Percentiles rank a stretch among this genome's conserved stretches.
These are phyloP conservation scores for Popillia japonica DNA, from an alignment of 1,140 invertebrate genomes.

Conservation along the genomic window DNA sequence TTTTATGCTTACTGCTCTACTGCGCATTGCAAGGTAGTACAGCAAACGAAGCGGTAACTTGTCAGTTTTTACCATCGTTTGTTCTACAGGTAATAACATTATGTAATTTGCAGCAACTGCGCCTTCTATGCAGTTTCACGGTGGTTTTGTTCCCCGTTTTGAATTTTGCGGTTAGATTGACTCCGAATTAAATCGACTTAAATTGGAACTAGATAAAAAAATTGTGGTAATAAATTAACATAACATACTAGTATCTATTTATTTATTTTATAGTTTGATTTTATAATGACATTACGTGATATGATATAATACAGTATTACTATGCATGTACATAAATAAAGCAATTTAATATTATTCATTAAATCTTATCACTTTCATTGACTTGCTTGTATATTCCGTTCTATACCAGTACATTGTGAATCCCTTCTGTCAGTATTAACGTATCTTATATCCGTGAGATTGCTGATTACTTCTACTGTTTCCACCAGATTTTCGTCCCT, in stretches of 20 bases:
- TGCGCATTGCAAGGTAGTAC: neutral
- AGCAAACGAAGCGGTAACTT: constrained; percentile 1
- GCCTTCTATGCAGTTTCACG: too few relatives aligned
- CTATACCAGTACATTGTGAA: neutral
- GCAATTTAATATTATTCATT: neutral
- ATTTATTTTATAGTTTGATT: neutral
- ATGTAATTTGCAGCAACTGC: neutral
- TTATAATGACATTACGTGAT: neutral
- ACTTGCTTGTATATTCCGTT: neutral
- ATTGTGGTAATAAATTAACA: constrained; percentile 1
- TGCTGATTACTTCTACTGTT: neutral
- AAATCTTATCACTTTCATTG: neutral
- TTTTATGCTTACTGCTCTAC: neutral
- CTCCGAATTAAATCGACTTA: neutral
- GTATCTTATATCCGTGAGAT: neutral
- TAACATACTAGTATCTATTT: neutral
- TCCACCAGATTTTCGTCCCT: neutral
- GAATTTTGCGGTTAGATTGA: neutral
- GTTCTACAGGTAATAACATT: neutral
- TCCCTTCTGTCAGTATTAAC: neutral
- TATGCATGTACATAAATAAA: neutral
- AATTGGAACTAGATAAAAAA: neutral
- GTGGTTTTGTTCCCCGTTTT: too few relatives aligned
- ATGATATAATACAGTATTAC: neutral
- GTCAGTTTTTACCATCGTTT: neutral